These are phyloP conservation scores for Bradynema listronoti DNA, from an alignment of 1,140 invertebrate species.

Conservation along the genomic window DNA sequence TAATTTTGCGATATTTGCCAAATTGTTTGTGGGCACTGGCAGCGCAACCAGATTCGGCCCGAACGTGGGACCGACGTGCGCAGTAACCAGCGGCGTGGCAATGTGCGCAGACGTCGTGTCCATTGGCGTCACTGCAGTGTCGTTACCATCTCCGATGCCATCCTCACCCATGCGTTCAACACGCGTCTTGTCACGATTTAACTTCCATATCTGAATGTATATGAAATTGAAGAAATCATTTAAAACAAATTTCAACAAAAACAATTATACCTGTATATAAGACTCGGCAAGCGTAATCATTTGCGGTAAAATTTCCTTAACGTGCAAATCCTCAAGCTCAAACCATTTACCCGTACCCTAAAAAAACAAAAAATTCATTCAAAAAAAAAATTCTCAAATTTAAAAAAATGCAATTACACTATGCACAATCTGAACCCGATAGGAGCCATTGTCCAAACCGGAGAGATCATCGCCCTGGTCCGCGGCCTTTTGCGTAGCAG, in stretches of 20 bases:
- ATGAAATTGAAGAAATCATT: conserved; percentile 4
- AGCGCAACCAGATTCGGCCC: too few species aligned
- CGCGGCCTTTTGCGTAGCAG: too few species aligned
- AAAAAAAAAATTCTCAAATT: conserved; percentile 6
- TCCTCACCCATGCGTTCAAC: conserved; percentile 46
- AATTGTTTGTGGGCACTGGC: too few species aligned
- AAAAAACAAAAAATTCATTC: conserved; percentile 7
- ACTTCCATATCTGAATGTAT: conserved; percentile 33
- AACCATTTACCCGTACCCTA: conserved; percentile 73
- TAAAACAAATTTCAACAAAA: neutral
- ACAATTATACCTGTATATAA: conserved; percentile 74
- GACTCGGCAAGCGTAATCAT: conserved; percentile 99
- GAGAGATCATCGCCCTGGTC: conserved; percentile 1
- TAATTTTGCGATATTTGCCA: too few species aligned
- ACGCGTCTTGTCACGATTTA: conserved; percentile 41
- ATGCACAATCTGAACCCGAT: conserved; percentile 88
- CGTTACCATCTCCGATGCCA: neutral
- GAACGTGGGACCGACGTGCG: too few species aligned
- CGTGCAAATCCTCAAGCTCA: conserved; percentile 97
- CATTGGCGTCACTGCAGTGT: too few species aligned
- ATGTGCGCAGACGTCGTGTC: too few species aligned
- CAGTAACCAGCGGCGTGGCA: too few species aligned
- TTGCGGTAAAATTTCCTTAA: conserved; percentile 92
- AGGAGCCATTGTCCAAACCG: conserved; percentile 67
- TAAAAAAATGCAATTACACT: too few species aligned